phyloP scores from a whole-genome alignment of 2,797 vertebrate genomes.

The Vultur gryphus region DNA sequence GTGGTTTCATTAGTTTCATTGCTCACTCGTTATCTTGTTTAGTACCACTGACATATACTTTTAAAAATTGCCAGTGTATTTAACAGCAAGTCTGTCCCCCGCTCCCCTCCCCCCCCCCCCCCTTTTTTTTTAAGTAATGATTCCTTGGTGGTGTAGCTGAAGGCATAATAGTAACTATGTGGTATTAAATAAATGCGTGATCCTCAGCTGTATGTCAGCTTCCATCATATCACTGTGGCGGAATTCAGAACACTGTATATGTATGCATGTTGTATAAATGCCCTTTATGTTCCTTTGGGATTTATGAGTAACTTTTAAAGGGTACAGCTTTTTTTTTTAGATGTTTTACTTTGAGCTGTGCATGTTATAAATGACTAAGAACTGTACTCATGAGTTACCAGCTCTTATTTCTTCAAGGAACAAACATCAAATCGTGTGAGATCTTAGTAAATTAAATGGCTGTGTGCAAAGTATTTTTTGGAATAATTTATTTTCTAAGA shows the following conservation, averaged over 20 bases:
- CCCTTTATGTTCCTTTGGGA: background rate
- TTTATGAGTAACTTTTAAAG: background rate
- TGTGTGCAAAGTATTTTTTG: background rate
- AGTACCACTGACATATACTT: fast-evolving
- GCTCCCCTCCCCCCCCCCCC: fast-evolving
- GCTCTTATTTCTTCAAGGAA: background rate
- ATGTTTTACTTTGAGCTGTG: background rate
- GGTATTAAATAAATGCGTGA: background rate
- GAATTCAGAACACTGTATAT: background rate
- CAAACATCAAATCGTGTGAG: background rate
- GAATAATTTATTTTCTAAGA: background rate
- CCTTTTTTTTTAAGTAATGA: background rate
- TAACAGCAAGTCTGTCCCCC: background rate
- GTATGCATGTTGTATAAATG: background rate
- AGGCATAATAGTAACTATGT: background rate
- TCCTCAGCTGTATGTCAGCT: background rate
- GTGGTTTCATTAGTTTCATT: background rate
- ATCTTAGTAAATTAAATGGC: background rate
- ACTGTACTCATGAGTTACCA: background rate
- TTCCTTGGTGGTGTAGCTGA: background rate
- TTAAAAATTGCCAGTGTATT: background rate
- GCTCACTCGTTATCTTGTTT: background rate
- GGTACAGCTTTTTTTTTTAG: too few relatives aligned
- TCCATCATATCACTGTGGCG: background rate
- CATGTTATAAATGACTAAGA: background rate